A percentile compares a stretch with the other conserved stretches of the same genome.
Conservation (phyloP, 2,113 vertebrate species). For the Mustelus asterias region DNA sequence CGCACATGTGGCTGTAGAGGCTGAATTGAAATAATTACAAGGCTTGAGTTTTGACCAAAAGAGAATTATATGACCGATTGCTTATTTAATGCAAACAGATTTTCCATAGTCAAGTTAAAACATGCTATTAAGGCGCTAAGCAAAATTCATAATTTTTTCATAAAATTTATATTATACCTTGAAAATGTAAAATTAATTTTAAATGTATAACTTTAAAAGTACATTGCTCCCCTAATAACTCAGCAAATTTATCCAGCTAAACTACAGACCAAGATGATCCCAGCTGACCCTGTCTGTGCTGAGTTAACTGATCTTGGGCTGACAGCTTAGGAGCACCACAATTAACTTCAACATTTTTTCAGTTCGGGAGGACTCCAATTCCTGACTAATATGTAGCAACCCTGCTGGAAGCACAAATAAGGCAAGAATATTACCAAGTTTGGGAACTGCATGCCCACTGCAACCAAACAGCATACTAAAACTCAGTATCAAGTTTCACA, state of each 20-base stretch:
- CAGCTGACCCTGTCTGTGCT: not conserved
- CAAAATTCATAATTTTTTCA: not conserved
- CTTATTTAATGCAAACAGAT: not conserved
- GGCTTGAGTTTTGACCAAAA: conserved; percentile 7
- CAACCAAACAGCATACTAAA: not conserved
- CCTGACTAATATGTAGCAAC: not conserved
- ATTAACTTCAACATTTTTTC: not conserved
- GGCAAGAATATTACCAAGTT: not conserved
- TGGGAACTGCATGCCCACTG: not conserved
- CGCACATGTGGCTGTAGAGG: conserved; percentile 87
- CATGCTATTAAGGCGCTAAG: not conserved
- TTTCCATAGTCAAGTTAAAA: not conserved
- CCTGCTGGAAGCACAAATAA: not conserved
- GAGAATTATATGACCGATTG: not conserved
- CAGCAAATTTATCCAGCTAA: not conserved
- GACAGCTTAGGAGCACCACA: not conserved
- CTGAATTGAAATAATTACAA: conserved; percentile 49
- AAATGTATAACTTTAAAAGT: not conserved
- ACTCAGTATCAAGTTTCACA: not conserved
- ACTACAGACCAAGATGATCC: not conserved
- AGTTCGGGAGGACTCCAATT: not conserved
- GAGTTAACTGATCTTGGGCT: not conserved
- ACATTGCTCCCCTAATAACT: not conserved
- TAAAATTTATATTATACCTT: not conserved
- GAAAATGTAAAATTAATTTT: not conserved